phyloP scores from a whole-genome alignment of 1,140 invertebrate genomes.

The Heliconius nattereri region DNA sequence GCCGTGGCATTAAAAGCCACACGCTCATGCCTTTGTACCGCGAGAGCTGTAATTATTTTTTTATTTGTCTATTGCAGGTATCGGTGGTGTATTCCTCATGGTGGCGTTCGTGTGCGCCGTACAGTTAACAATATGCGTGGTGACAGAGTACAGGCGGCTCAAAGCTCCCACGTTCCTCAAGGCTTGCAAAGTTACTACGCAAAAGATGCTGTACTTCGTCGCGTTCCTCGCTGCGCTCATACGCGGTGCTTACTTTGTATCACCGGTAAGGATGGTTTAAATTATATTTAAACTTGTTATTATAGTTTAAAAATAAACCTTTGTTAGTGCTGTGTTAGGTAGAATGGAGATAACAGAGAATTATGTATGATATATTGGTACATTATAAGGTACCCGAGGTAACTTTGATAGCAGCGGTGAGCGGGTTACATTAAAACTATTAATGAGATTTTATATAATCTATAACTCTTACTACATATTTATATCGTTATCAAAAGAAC shows the following conservation, averaged over 20 bases:
- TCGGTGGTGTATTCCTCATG: constrained; percentile 91
- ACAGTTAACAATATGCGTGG: constrained; percentile 92
- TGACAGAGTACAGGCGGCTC: constrained; percentile 90
- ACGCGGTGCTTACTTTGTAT: constrained; percentile 93
- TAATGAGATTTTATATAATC: no score
- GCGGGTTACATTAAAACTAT: no score
- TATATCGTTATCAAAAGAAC: neutral
- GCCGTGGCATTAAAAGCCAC: no score
- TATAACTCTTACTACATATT: no score
- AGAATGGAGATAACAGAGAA: no score
- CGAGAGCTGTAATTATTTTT: neutral
- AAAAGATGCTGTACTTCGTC: constrained; percentile 95
- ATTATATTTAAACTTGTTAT: neutral
- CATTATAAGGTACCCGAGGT: no score
- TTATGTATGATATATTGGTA: no score
- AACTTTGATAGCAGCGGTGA: no score
- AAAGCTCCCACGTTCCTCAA: constrained; percentile 90
- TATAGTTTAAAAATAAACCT: no score
- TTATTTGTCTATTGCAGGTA: constrained; percentile 77
- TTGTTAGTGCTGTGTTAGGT: no score
- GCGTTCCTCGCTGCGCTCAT: constrained; percentile 93
- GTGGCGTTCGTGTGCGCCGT: constrained; percentile 92
- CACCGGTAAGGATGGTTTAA: constrained; percentile 85
- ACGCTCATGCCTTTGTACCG: no score
- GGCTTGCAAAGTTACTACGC: constrained; percentile 93